Percentiles rank a stretch among this genome's conserved stretches.
Evolutionary conservation across 2,888 invertebrate species (phyloP).

Genomic region (Drosophila barbarae): DNA sequence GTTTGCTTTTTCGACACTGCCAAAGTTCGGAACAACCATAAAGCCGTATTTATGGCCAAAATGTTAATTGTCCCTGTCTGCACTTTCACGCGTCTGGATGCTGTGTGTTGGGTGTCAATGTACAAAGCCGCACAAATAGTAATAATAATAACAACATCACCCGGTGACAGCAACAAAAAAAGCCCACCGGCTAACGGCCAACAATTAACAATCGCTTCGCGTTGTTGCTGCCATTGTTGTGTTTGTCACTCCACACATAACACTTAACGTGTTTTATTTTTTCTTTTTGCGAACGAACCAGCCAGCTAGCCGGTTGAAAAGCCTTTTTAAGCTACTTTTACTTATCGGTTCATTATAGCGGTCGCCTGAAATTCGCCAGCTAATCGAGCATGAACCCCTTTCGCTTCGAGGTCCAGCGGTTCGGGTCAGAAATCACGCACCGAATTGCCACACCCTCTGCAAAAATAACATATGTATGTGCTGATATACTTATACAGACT

Average conservation of each 20-base stretch:
- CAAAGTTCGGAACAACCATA: constrained; percentile 50
- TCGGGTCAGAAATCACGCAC: constrained; percentile 32
- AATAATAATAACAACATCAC: constrained; percentile 36
- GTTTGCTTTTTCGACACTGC: constrained; percentile 29
- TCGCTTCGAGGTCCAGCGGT: constrained; percentile 38
- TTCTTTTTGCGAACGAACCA: background rate
- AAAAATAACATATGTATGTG: constrained; percentile 23
- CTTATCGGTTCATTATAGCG: constrained; percentile 72
- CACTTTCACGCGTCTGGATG: constrained; percentile 58
- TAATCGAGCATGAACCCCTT: constrained; percentile 69
- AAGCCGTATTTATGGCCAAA: constrained; percentile 59
- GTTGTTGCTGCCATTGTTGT: constrained; percentile 37
- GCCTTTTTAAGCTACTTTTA: constrained; percentile 70
- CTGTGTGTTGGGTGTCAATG: constrained; percentile 56
- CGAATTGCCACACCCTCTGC: constrained; percentile 42
- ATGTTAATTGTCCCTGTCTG: constrained; percentile 64
- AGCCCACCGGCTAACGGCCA: constrained; percentile 33
- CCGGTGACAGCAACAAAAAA: constrained; percentile 33
- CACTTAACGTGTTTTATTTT: constrained; percentile 39
- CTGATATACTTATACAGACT: background rate
- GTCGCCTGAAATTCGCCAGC: constrained; percentile 58
- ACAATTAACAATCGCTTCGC: constrained; percentile 61
- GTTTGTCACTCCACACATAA: constrained; percentile 35
- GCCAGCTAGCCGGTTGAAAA: constrained; percentile 48
- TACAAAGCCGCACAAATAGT: constrained; percentile 45